A percentile compares a stretch with the other conserved stretches of the same genome.
Conservation (phyloP, 1,140 invertebrate genomes). For the Melitaea cinxia region DNA sequence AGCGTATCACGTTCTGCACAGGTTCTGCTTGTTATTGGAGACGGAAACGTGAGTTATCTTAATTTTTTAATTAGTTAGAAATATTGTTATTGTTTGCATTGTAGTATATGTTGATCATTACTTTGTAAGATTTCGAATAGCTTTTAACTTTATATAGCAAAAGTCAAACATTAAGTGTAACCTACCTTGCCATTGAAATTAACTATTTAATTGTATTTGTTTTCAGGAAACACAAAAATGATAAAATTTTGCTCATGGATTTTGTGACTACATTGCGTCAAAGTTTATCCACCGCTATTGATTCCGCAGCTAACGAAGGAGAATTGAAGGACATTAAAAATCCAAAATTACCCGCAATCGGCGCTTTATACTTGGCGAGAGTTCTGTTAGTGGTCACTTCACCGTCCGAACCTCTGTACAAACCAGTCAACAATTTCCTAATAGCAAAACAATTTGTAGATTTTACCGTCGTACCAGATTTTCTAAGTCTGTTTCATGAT, state of each 20-base stretch:
- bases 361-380: conserved; percentile 87
- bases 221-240: conserved; percentile 80
- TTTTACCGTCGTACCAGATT: conserved; percentile 88
- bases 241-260: conserved; percentile 75
- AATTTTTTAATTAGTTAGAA: neutral
- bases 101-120: no score
- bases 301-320: conserved; percentile 33
- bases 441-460: conserved; percentile 86
- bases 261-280: conserved; percentile 70
- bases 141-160: no score
- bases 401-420: conserved; percentile 86
- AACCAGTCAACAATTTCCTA: conserved; percentile 86
- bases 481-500: conserved; percentile 88
- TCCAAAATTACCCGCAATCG: conserved; percentile 84
- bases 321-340: conserved; percentile 58
- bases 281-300: conserved; percentile 66
- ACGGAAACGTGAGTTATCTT: conserved; percentile 81
- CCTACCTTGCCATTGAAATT: neutral
- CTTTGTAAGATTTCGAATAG: no score
- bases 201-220: conserved; percentile 12
- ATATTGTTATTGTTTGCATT: no score
- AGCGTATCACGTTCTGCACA: conserved; percentile 85
- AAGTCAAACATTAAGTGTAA: no score
- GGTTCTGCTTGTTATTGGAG: conserved; percentile 87
- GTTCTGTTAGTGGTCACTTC: conserved; percentile 84